Conservation (phyloP, 2,113 vertebrate species). For the Anolis carolinensis region DNA sequence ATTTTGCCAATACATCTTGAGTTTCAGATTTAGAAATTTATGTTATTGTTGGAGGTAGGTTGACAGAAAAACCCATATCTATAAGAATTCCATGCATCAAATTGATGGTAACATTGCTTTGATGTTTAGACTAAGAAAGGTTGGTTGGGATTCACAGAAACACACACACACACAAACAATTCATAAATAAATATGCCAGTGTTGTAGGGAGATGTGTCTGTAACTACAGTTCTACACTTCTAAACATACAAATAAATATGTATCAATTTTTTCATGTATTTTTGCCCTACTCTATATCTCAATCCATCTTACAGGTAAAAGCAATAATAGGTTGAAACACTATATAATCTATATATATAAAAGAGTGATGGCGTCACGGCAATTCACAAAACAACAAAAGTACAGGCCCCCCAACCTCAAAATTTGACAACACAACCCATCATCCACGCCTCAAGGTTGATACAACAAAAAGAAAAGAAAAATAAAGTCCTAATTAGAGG, state of each 20-base stretch:
- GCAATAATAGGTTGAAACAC: not conserved
- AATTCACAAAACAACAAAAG: too few relatives aligned
- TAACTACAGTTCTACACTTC: too few relatives aligned
- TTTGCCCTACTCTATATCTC: too few relatives aligned
- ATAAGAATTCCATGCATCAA: not conserved
- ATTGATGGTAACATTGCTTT: too few relatives aligned
- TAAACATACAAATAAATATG: too few relatives aligned
- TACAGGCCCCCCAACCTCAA: too few relatives aligned
- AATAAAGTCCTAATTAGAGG: too few relatives aligned
- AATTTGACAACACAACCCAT: too few relatives aligned
- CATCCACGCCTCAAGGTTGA: too few relatives aligned
- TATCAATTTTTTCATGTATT: not conserved
- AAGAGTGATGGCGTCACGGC: too few relatives aligned
- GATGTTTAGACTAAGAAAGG: not conserved
- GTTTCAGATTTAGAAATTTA: not conserved
- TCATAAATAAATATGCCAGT: not conserved
- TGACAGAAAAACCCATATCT: not conserved
- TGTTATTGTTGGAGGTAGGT: not conserved
- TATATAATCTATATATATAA: not conserved
- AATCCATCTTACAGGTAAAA: not conserved
- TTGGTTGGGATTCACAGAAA: not conserved
- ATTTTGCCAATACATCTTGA: not conserved
- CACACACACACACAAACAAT: not conserved
- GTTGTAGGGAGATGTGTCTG: not conserved
- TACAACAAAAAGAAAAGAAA: too few relatives aligned